A percentile compares a stretch with the other conserved stretches of the same genome.
Conservation (phyloP, 2,888 invertebrate genomes). For the Neoitamus cyanurus region DNA sequence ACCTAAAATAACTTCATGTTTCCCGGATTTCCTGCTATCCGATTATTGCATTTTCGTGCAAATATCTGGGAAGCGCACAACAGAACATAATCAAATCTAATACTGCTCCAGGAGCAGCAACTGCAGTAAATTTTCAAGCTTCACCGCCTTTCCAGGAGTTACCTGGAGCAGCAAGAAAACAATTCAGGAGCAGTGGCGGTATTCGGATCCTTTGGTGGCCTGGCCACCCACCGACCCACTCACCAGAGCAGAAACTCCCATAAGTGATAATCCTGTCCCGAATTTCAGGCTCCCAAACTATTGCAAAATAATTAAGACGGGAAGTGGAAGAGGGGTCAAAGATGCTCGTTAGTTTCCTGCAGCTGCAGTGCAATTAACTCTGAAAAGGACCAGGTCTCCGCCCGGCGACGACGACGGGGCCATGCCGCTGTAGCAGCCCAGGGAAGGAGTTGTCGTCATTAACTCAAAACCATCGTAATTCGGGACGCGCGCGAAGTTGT, state of each 20-base stretch:
- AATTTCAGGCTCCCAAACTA: neutral
- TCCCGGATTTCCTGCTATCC: neutral
- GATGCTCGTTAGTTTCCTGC: slow-evolving; percentile 5
- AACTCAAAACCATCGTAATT: slow-evolving; percentile 4
- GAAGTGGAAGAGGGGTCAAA: neutral
- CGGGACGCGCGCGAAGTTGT: neutral
- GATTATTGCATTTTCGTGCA: neutral
- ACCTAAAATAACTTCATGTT: neutral
- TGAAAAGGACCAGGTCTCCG: neutral
- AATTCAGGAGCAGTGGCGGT: neutral
- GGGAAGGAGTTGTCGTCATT: neutral
- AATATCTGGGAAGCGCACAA: neutral
- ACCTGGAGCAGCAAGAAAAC: neutral
- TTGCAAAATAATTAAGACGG: neutral
- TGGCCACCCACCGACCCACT: neutral
- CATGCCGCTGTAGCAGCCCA: neutral
- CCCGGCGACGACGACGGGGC: neutral
- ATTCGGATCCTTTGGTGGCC: neutral
- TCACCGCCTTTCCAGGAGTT: neutral
- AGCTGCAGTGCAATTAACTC: slow-evolving; percentile 1
- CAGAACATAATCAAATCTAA: neutral
- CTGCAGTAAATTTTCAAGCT: neutral
- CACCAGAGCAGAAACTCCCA: neutral
- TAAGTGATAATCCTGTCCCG: slow-evolving; percentile 5
- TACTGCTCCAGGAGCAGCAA: neutral